A percentile compares a stretch with the other conserved stretches of the same genome.
phyloP scores from a whole-genome alignment of 2,888 invertebrate genomes.

The Caenorhabditis drosophilae region DNA sequence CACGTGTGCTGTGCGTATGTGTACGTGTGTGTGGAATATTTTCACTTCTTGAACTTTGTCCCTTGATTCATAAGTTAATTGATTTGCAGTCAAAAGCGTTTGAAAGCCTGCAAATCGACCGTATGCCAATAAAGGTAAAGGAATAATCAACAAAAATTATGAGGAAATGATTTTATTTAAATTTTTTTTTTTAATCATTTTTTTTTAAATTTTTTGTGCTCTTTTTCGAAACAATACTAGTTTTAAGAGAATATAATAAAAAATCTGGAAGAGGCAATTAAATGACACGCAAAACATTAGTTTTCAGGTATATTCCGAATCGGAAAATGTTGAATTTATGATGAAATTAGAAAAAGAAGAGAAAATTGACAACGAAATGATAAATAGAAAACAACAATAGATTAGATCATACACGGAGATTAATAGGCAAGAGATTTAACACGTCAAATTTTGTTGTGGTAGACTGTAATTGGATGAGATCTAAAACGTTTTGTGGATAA shows the following conservation, averaged over 20 bases:
- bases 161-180: constrained; percentile 1
- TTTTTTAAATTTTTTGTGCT: no score
- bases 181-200: not conserved
- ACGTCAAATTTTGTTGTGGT: constrained; percentile 31
- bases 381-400: constrained; percentile 9
- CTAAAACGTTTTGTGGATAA: constrained; percentile 32
- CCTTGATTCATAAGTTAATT: no score
- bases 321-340: not conserved
- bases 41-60: no score
- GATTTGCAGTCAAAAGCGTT: not conserved
- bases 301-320: not conserved
- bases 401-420: constrained; percentile 48
- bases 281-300: constrained; percentile 25
- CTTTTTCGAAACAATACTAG: no score
- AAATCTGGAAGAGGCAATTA: not conserved
- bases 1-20: no score
- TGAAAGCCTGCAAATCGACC: no score
- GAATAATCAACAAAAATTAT: not conserved
- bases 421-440: constrained; percentile 46
- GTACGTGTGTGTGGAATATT: no score
- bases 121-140: no score
- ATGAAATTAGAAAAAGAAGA: not conserved
- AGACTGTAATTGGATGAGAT: constrained; percentile 38
- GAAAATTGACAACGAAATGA: not conserved
- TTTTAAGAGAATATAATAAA: no score